Evolutionary conservation across 2,113 vertebrate species (phyloP), one percentile per base, ranked within the genome.

Genomic region (Megaptera novaeangliae): DNA sequence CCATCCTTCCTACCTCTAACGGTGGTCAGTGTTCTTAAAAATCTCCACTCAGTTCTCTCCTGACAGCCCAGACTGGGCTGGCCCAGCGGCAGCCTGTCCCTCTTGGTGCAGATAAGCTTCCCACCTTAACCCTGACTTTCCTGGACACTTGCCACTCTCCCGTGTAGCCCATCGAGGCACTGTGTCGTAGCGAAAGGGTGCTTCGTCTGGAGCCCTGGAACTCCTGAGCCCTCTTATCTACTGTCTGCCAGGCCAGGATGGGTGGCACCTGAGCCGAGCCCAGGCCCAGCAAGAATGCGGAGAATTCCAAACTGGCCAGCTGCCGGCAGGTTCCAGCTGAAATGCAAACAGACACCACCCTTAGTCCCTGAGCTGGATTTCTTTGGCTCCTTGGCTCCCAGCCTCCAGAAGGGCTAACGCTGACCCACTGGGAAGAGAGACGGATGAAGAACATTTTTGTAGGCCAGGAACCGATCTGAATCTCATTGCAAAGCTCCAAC

Each of bases 401-500:
- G 92, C 39, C 86, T 91, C 77, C 78, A 95, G 41, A 92, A 96
- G 36, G 61, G 71, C 46, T 98, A 89, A 91, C 31, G 27, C 89
- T 93, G 63, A 84, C 80, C 80, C 59, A 84, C 80, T 95, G 93
- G 93, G 93, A 95, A 49, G 78, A 94, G 59, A 86, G 75, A 95
- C 72, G 94, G 64, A 94, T 64, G 64, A 87, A 95, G 94, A 87
- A 80, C 72, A 57, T 74, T 98, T 96, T 85, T 82, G 39, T 92
- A 96, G 90, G 61, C 91, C 84, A 94, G 84, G 66, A 96, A 91
- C 31, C 6, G 21, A 90, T 97, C 59, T 95, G 88, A 88, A 94
- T 92, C 80, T 97, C 77, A 44, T 75, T 97, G 91, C 61, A 96
- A 96, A 90, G 52, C 91, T 96, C 77, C 77, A 95, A 57, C 52